Conservation (phyloP, 2,888 invertebrate genomes). For the Mimachlamys varia region DNA sequence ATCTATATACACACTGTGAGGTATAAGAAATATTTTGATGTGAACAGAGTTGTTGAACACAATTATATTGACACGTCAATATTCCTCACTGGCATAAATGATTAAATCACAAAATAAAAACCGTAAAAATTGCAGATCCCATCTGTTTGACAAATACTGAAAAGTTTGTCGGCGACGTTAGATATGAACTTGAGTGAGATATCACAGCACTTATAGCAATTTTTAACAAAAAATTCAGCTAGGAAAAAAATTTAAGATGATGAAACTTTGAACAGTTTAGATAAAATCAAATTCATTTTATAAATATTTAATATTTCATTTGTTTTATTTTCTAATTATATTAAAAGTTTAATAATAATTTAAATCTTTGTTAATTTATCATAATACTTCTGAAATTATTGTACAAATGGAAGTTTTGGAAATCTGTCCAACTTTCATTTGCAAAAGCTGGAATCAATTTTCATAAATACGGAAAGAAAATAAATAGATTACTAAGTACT, state of each 20-base stretch:
- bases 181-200: conserved; percentile 25
- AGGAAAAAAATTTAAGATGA: not conserved
- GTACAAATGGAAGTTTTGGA: not conserved
- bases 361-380: no score
- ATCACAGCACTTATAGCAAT: conserved; percentile 4
- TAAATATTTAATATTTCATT: not conserved
- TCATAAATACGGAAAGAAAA: not conserved
- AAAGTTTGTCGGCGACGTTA: not conserved
- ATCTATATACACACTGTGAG: not conserved
- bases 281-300: not conserved
- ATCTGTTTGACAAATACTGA: conserved; percentile 16
- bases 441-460: not conserved
- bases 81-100: conserved; percentile 5
- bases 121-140: conserved; percentile 4
- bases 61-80: not conserved
- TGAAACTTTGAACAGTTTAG: not conserved
- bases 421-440: not conserved
- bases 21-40: conserved; percentile 20
- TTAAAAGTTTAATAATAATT: no score
- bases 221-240: not conserved
- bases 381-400: not conserved
- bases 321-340: not conserved
- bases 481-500: not conserved
- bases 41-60: conserved; percentile 21
- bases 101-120: not conserved